Evolutionary conservation across 2,113 vertebrate species (phyloP), one percentile per base, ranked within the genome.

Genomic region (Falcunculus frontatus): DNA sequence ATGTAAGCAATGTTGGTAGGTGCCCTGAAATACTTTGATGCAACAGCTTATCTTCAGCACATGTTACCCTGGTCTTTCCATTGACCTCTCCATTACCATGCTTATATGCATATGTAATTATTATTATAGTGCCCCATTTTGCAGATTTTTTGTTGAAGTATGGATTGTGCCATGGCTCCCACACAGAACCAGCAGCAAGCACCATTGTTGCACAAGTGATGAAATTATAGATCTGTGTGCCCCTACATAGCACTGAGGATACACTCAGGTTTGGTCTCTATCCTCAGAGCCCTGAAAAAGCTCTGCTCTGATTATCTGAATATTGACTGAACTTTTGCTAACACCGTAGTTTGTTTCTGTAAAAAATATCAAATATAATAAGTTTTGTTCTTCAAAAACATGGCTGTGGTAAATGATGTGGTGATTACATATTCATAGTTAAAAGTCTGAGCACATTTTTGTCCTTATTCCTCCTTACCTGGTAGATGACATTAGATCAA

Each of bases 1-100:
- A 63, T 0, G 0, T 21, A 88, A 75, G 19, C 0, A 2, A 69
- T 10, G 21, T 37, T 77, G 41, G 46, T 35, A 64, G 46, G 50
- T 47, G 50, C 32, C 84, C 6, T 52, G 30, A 65, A 87, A 39
- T 46, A 62, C 33, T 92, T 3, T 37, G 35, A 46, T 2, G 4
- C 65, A 37, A 30, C 41, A 60, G 23, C 19, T 7, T 29, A 68
- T 55, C 41, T 70, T 33, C 23, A 84, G 64, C n/a, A 78, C 16
- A 11, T 16, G 15, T 27, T 42, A 81, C 6, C 4, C 29, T 74
- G n/a, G 32, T 74, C 50, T 64, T 63, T 22, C 33, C 32, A 30
- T 17, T 1, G 3, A 60, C 4, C 19, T 47, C 32, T 47, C 46
- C 21, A 26, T 29, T 41, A 73, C n/a, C 41, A 62, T 10, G 10